Evolutionary conservation across 2,888 invertebrate species (phyloP), one percentile per base, ranked within the genome.

Genomic region (Nemotelus pantherinus): DNA sequence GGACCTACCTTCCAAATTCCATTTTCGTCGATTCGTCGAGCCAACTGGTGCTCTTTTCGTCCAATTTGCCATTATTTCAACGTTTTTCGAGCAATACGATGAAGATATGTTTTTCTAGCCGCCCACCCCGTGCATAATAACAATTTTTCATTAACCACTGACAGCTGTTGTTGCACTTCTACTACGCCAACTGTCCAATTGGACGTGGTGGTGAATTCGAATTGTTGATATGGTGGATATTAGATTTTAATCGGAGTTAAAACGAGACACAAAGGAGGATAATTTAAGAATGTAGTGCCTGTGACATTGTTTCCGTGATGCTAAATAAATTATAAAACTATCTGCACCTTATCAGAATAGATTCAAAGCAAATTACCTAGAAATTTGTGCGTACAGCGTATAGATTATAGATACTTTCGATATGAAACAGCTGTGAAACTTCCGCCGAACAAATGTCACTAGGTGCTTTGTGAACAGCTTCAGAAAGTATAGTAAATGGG

Each of bases 1-100:
- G 50, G 6, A 48, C 65, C 47, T 83, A 86, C 87, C 87, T 83
- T 87, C 87, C 43, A 87, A 81, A 81, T 87, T 86, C 87, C 87
- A 87, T 81, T 86, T 86, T 57, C 87, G 82, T 44, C 87, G 80
- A 50, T 83, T 83, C 48, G 82, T 81, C 47, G 83, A 79, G 41
- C 86, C 86, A 77, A 83, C 81, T 10, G 86, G 87, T 80, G 83
- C 82, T 78, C 84, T 85, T 82, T 85, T 85, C 9, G 86, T 83
- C 87, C 87, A 87, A 82, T 83, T 86, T 70, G 87, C 87, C 87
- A 87, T 87, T 78, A 65, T 71, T 9, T 3, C 1, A 3, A 43
- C 43, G 43, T 55, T 57, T 78, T 63, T 2, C 10, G 25, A 25
- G 25, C 25, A 25, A 25, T 25, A 25, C 25, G 25, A 25, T 25